These are phyloP conservation scores for Dexiosoma caninum DNA, from an alignment of 2,888 invertebrate genomes.

Conservation along the genomic window DNA sequence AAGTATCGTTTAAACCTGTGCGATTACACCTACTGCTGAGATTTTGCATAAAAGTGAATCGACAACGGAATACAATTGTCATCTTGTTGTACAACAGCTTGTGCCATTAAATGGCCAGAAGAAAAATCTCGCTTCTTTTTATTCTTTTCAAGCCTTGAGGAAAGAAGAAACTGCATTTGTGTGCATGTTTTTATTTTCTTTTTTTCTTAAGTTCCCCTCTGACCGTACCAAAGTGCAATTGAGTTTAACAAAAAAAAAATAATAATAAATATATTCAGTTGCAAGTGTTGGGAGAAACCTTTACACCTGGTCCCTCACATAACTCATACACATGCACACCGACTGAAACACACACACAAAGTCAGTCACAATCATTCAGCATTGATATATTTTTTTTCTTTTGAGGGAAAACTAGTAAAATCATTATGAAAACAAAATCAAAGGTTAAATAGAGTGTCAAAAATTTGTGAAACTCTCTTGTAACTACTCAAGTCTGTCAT, in stretches of 20 bases:
- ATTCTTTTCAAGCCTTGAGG: neutral
- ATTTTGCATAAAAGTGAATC: neutral
- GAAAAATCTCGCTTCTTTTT: neutral
- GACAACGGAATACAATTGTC: conserved; percentile 10
- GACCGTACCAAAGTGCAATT: conserved; percentile 15
- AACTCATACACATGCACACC: neutral
- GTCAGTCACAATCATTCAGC: too few relatives aligned
- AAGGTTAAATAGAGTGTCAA: conserved; percentile 31
- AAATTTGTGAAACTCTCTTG: conserved; percentile 11
- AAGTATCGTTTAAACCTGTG: too few relatives aligned
- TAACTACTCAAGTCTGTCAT: conserved; percentile 2
- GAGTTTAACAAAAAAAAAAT: conserved; percentile 10
- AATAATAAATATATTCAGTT: neutral
- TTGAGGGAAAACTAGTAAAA: neutral
- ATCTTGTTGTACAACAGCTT: conserved; percentile 24
- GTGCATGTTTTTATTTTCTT: too few relatives aligned
- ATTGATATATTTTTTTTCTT: neutral
- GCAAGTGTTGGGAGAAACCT: conserved; percentile 29
- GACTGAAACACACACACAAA: neutral
- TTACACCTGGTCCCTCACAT: conserved; percentile 43
- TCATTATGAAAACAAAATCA: conserved; percentile 21
- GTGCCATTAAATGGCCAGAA: conserved; percentile 28
- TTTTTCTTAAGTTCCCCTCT: conserved; percentile 1
- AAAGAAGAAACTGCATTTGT: conserved; percentile 27
- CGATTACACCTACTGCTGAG: neutral